A percentile compares a stretch with the other conserved stretches of the same genome.
Evolutionary conservation across 2,113 vertebrate genomes (phyloP).

Genomic region (Gasterosteus nipponicus): DNA sequence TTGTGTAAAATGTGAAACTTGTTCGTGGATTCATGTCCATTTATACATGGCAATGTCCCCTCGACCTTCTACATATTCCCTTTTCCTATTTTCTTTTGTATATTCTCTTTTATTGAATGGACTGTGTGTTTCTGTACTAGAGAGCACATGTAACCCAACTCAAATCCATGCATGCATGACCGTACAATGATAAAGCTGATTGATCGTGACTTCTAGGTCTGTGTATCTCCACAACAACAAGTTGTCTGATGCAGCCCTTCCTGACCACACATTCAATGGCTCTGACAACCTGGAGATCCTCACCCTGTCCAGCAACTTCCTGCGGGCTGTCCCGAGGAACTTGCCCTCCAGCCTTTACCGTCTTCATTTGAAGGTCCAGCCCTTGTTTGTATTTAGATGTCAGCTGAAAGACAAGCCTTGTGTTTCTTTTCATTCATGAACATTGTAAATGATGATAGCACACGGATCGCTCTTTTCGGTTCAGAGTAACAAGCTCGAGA

Average conservation of each 20-base stretch:
- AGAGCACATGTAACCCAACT: no score
- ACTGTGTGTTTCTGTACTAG: no score
- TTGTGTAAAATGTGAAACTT: background rate
- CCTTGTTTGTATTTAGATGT: background rate
- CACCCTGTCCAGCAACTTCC: slow-evolving; percentile 97
- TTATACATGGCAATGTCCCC: background rate
- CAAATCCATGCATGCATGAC: no score
- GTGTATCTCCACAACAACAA: slow-evolving; percentile 99
- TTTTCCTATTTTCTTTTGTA: no score
- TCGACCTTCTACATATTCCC: no score
- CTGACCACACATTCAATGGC: slow-evolving; percentile 91
- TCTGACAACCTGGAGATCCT: slow-evolving; percentile 92
- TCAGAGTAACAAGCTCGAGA: slow-evolving; percentile 95
- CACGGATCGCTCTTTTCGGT: slow-evolving; percentile 1
- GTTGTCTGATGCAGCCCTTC: slow-evolving; percentile 90
- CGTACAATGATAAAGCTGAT: no score
- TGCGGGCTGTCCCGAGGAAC: slow-evolving; percentile 90
- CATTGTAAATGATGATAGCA: background rate
- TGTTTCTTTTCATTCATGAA: background rate
- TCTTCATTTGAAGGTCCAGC: slow-evolving; percentile 91
- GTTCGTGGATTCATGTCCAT: background rate
- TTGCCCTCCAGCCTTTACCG: slow-evolving; percentile 90
- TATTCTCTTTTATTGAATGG: no score
- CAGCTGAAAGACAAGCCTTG: background rate
- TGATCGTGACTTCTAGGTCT: slow-evolving; percentile 80